Percentiles rank a stretch among this genome's conserved stretches.
Conservation (phyloP, 2,888 invertebrate species). For the Eupithecia abbreviata region DNA sequence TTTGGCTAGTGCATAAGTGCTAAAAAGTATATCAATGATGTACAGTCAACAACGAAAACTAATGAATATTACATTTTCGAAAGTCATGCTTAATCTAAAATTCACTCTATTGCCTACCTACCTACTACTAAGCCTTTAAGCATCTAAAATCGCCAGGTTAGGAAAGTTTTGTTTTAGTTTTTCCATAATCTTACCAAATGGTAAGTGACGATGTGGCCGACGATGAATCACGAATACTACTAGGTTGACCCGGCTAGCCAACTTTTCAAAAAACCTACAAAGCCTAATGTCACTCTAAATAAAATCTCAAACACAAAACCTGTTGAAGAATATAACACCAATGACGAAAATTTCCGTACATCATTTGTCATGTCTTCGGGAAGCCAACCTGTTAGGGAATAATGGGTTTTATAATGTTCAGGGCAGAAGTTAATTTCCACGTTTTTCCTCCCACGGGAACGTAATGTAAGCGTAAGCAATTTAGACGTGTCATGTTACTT, state of each 20-base stretch:
- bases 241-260: not conserved
- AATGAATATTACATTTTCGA: too few species aligned
- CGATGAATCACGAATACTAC: not conserved
- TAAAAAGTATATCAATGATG: not conserved
- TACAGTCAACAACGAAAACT: not conserved
- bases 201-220: not conserved
- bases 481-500: conserved; percentile 25
- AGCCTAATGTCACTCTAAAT: not conserved
- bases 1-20: not conserved
- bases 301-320: not conserved
- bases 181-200: not conserved
- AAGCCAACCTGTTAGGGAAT: conserved; percentile 2
- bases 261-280: not conserved
- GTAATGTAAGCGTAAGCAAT: conserved; percentile 17
- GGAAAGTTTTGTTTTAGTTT: too few species aligned
- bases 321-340: not conserved
- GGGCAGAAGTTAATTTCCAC: conserved; percentile 9
- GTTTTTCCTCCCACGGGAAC: not conserved
- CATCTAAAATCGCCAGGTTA: not conserved
- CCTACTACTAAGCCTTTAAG: too few species aligned
- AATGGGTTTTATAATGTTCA: not conserved
- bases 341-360: not conserved
- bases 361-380: not conserved
- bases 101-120: too few species aligned
- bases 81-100: too few species aligned